Percentiles rank a stretch among this genome's conserved stretches.
phyloP scores from a whole-genome alignment of 2,797 vertebrate species.

The Gorsachius magnificus region DNA sequence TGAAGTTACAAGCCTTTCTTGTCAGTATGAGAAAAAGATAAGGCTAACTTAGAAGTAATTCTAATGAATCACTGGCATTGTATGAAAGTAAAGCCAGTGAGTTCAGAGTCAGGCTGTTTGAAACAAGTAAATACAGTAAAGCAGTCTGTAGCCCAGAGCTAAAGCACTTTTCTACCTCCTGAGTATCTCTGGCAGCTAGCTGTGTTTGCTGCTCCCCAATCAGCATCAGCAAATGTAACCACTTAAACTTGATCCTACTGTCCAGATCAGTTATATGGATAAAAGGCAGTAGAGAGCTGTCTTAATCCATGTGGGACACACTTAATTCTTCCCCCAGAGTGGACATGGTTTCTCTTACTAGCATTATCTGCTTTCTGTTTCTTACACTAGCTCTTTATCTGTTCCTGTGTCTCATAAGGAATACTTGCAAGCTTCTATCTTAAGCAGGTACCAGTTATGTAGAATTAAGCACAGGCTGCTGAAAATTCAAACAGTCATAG shows the following conservation, averaged over 20 bases:
- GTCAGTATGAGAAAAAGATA: not conserved
- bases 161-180: constrained; percentile 21
- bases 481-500: constrained; percentile 69
- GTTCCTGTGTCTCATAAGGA: constrained; percentile 60
- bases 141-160: constrained; percentile 2
- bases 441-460: constrained; percentile 69
- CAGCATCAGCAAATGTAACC: constrained; percentile 69
- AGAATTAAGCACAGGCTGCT: constrained; percentile 65
- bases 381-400: constrained; percentile 71
- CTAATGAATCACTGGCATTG: not conserved
- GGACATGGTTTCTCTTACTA: constrained; percentile 53
- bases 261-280: constrained; percentile 74
- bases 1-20: not conserved
- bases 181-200: constrained; percentile 49
- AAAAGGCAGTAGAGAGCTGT: constrained; percentile 70
- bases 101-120: constrained; percentile 10
- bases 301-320: constrained; percentile 52
- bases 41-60: not conserved
- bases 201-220: constrained; percentile 40
- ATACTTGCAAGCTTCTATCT: constrained; percentile 56
- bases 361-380: constrained; percentile 75
- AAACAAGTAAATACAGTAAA: constrained; percentile 21
- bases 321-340: constrained; percentile 49
- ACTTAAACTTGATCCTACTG: constrained; percentile 74
- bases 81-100: not conserved